Percentiles rank a stretch among this genome's conserved stretches.
phyloP scores from a whole-genome alignment of 2,113 vertebrate genomes.

The Rhipidura dahli region DNA sequence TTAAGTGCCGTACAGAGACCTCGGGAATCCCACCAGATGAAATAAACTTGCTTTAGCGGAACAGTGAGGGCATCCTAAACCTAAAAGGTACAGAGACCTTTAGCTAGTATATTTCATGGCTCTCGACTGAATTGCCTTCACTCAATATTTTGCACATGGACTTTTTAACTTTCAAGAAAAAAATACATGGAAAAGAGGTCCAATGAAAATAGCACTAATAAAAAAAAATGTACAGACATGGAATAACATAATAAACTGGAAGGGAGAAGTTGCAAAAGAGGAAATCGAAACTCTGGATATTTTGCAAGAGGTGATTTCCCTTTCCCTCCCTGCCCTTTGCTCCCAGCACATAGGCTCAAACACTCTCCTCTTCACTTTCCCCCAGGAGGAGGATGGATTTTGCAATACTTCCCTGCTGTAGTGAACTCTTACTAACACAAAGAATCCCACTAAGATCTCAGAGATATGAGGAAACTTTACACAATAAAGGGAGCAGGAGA shows the following conservation, averaged over 20 bases:
- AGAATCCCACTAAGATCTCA: not conserved
- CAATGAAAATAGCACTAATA: not conserved
- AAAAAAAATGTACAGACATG: not conserved
- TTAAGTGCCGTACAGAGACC: no score
- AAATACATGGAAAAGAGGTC: not conserved
- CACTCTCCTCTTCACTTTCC: not conserved
- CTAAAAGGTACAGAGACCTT: not conserved
- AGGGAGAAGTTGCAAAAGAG: not conserved
- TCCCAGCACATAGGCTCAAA: not conserved
- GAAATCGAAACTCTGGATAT: not conserved
- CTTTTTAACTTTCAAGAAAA: not conserved
- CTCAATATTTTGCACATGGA: not conserved
- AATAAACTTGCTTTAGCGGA: not conserved
- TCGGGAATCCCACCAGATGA: not conserved
- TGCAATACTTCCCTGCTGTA: not conserved
- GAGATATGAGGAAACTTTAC: not conserved
- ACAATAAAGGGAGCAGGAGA: not conserved
- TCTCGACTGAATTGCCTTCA: not conserved
- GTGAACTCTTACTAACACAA: not conserved
- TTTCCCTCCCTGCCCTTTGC: not conserved
- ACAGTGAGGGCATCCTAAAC: not conserved
- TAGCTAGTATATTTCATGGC: not conserved
- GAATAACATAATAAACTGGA: not conserved
- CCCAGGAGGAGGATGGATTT: not conserved
- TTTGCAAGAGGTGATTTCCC: not conserved